Evolutionary conservation across 2,113 vertebrate species (phyloP), one percentile per base, ranked within the genome.

Genomic region (Rhodinocichla rosea): DNA sequence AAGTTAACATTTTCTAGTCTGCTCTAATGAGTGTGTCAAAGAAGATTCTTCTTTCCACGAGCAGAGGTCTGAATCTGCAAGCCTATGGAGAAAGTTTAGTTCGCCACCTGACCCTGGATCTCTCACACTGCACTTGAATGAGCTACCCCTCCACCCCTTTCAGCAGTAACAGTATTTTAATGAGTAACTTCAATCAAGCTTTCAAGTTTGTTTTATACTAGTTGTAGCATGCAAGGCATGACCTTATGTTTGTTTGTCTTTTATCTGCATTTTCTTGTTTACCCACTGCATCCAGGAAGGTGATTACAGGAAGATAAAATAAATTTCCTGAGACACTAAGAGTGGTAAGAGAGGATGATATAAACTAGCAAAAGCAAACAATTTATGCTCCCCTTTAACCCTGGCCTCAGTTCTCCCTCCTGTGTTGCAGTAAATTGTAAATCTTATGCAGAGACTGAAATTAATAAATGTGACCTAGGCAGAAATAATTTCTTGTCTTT

Each of bases 251-350:
- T 96, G 55, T 94, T 97, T 90, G 70, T 53, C 81, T 97, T 92
- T 97, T 96, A 91, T 96, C 77, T 96, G 83, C 83, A 89, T 92
- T 94, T 87, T 79, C 75, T 94, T 97, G 85, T 96, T 98, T 97
- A 95, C 90, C 87, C 92, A 40, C 35, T 94, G 45, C 55, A 81
- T 88, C 45, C 21, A 74, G 15, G 42, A 94, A 88, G 32, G 60
- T 95, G 91, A 97, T 98, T 97, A 97, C 90, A 80, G 47, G 53
- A 95, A 96, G 75, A 96, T 96, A 96, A 97, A 95, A 95, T 88
- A 94, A 86, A 97, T 96, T 91, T 97, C 81, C 68, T 86, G 88
- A 95, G 52, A 77, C 68, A 56, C 35, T 91, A 55, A 39, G 53
- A 88, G 44, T 77, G n/a, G 79, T 44, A 77, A 89, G 85, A 91